phyloP scores from a whole-genome alignment of 2,113 vertebrate species.

The Hydrochoerus hydrochaeris region DNA sequence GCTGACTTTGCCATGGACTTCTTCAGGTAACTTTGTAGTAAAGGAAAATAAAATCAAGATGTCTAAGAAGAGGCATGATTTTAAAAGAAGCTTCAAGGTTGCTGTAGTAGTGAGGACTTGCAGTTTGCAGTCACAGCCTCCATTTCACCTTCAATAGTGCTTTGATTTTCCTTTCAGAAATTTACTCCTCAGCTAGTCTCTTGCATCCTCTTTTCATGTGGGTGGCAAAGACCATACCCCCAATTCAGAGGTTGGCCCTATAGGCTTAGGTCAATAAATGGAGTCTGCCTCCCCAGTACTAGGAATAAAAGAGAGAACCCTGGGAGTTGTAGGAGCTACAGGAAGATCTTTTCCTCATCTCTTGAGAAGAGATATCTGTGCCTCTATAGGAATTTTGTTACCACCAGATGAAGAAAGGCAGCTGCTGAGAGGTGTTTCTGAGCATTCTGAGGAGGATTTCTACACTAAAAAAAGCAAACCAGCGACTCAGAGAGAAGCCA shows the following conservation, averaged over 20 bases:
- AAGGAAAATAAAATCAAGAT: conserved; percentile 76
- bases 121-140: neutral
- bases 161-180: conserved; percentile 1
- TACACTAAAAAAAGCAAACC: neutral
- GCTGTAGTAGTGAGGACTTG: neutral
- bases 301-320: neutral
- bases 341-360: neutral
- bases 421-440: neutral
- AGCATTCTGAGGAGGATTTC: neutral
- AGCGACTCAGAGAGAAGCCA: neutral
- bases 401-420: neutral
- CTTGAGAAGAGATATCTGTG: neutral
- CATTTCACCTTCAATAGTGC: neutral
- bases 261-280: neutral
- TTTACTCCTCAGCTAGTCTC: neutral
- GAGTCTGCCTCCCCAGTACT: neutral
- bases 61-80: conserved; percentile 39
- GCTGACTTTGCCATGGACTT: conserved; percentile 42
- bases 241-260: neutral
- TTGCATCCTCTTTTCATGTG: neutral
- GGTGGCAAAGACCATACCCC: neutral
- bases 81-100: neutral
- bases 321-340: no score
- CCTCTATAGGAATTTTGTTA: neutral
- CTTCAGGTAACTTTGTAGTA: conserved; percentile 72